These are phyloP conservation scores for Trichopria drosophilae DNA, from an alignment of 2,888 invertebrate genomes.

Conservation along the genomic window DNA sequence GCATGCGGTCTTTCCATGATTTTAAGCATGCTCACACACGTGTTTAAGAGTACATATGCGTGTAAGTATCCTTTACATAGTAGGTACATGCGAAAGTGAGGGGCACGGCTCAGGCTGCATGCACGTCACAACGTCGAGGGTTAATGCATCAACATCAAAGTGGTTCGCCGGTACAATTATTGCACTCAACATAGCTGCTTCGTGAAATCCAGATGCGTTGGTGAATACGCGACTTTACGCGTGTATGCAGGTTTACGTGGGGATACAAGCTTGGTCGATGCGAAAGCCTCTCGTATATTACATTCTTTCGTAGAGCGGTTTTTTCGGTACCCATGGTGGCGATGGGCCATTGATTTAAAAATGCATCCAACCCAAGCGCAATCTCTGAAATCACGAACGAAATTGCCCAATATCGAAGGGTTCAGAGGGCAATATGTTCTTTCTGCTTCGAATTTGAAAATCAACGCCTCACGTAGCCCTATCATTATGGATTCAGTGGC, in stretches of 20 bases:
- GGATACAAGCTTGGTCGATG: conserved; percentile 8
- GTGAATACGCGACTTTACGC: conserved; percentile 17
- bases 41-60: conserved; percentile 6
- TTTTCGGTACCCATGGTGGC: no score
- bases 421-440: no score
- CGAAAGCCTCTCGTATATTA: conserved; percentile 43
- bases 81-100: conserved; percentile 15
- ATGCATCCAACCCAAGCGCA: neutral
- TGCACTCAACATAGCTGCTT: conserved; percentile 46
- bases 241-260: conserved; percentile 14
- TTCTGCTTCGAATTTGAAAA: no score
- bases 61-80: conserved; percentile 4
- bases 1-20: no score
- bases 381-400: conserved; percentile 8
- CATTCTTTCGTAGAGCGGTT: conserved; percentile 45
- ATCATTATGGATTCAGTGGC: no score
- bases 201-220: conserved; percentile 13
- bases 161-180: conserved; percentile 51
- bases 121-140: conserved; percentile 38
- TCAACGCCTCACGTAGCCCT: no score
- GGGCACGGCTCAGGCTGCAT: conserved; percentile 18
- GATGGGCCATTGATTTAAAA: neutral
- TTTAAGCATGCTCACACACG: no score
- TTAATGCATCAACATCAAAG: conserved; percentile 57
- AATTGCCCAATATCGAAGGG: no score